Evolutionary conservation across 2,113 vertebrate species (phyloP).

Genomic region (Bos javanicus): DNA sequence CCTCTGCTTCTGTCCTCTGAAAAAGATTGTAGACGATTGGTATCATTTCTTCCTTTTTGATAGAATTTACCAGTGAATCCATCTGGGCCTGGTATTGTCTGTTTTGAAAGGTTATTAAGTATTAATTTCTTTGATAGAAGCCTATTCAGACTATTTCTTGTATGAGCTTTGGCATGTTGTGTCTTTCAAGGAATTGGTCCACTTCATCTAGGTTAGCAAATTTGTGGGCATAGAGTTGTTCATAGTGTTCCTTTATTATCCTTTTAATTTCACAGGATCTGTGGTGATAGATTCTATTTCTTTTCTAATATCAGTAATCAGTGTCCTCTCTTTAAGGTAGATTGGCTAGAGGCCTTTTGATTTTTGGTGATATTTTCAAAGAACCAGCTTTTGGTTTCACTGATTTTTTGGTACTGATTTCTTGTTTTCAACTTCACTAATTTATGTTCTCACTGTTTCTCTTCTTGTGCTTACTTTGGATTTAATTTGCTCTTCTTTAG

Average conservation of each 20-base stretch:
- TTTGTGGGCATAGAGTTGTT: neutral
- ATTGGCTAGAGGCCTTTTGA: neutral
- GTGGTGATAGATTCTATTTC: neutral
- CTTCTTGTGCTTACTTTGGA: neutral
- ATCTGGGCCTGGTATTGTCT: neutral
- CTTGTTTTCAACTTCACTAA: neutral
- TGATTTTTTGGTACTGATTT: neutral
- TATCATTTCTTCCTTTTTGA: neutral
- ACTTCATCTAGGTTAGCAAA: neutral
- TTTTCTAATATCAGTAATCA: neutral
- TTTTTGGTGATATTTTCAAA: neutral
- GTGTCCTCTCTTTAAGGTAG: neutral
- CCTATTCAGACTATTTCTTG: neutral
- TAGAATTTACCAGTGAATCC: neutral
- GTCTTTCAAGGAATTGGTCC: neutral
- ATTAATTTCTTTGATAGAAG: neutral
- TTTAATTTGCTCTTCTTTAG: neutral
- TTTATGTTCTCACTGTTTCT: neutral
- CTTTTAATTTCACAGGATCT: neutral
- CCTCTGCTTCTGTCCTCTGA: neutral
- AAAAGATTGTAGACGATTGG: neutral
- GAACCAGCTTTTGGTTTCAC: neutral
- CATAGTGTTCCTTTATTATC: neutral
- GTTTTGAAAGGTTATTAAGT: neutral
- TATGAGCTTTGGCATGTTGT: neutral